phyloP scores from a whole-genome alignment of 2,888 invertebrate species.

The Isotomurus palustris region DNA sequence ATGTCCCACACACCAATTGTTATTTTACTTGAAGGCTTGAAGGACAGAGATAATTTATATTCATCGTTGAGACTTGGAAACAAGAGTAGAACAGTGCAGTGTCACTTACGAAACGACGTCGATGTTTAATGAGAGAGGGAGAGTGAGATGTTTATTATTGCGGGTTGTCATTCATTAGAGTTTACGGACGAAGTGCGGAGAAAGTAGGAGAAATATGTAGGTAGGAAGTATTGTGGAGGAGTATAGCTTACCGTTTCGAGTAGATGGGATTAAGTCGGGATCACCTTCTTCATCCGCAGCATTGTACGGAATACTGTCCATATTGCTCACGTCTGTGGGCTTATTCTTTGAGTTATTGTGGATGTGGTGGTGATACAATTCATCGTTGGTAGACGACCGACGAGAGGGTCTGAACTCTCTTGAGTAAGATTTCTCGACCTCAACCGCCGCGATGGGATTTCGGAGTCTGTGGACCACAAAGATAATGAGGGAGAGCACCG shows the following conservation, averaged over 20 bases:
- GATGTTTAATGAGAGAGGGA: too few relatives aligned
- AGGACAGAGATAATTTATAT: too few relatives aligned
- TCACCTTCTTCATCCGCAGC: constrained; percentile 44
- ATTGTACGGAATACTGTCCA: constrained; percentile 40
- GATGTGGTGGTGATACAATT: constrained; percentile 43
- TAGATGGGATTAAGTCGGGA: constrained; percentile 45
- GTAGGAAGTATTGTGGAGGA: too few relatives aligned
- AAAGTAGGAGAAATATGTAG: too few relatives aligned
- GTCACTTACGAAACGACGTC: too few relatives aligned
- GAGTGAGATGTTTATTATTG: too few relatives aligned
- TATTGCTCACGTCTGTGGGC: constrained; percentile 23
- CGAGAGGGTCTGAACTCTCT: constrained; percentile 42
- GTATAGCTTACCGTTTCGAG: constrained; percentile 40
- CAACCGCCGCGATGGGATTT: constrained; percentile 40
- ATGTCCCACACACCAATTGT: too few relatives aligned
- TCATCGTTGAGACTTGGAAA: too few relatives aligned
- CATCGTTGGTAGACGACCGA: constrained; percentile 44
- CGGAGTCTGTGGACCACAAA: constrained; percentile 43
- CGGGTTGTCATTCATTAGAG: too few relatives aligned
- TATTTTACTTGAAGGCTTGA: too few relatives aligned
- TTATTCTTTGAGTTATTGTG: constrained; percentile 37
- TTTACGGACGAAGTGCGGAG: too few relatives aligned
- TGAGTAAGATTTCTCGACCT: constrained; percentile 44
- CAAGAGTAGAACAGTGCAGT: too few relatives aligned
- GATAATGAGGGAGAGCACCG: constrained; percentile 42